Base-by-base conservation (phyloP, 2,113 vertebrate genomes). In the Acrocephalus arundinaceus region DNA sequence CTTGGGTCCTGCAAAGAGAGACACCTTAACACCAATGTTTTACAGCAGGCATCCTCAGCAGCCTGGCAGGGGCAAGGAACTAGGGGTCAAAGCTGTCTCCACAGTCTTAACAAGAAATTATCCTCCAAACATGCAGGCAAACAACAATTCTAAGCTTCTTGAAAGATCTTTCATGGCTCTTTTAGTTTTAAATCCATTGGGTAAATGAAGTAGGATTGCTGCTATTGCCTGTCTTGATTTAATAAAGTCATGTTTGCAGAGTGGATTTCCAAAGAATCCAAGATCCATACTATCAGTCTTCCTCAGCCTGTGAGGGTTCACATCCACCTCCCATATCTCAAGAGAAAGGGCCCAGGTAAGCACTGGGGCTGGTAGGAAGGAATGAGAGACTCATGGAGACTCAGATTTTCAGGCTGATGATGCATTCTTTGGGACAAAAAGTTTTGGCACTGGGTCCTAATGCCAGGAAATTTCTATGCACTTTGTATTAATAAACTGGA, bases 11-110 rank as follows among this genome's bases (percentile, higher is more conserved):
- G 41, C 49, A 49, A 35, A 55, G 49, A 37, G 9, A 37, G 15
- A 11, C 20, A 80, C 13, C 19, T 31, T 30, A 51, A 63, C 11
- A 9, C 5, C 0, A 16, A 0, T 19, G 20, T 16, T 81, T 27
- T 30, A 41, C 25, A 57, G 20, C 11, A 30, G 65, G 14, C n/a
- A 61, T 16, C 19, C 46, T 31, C 79, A 61, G 33, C 68, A 83
- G 31, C 67, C 41, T 61, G 43, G 65, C n/a, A 48, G 46, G 17
- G 6, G 11, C 21, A 37, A 73, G 54, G 24, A 95, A 52, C 27
- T 5, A 15, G 18, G 15, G 46, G 59, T 15, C 61, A 91, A 89
- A 81, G 70, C 27, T 43, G 8, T 13, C 48, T 54, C 37, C 25
- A 19, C 1, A 35, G 65, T 57, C 41, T 72, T 27, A 59, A 55